Evolutionary conservation across 1,140 invertebrate genomes (phyloP), one percentile per base, ranked within the genome.

Genomic region (Euschistus heros): DNA sequence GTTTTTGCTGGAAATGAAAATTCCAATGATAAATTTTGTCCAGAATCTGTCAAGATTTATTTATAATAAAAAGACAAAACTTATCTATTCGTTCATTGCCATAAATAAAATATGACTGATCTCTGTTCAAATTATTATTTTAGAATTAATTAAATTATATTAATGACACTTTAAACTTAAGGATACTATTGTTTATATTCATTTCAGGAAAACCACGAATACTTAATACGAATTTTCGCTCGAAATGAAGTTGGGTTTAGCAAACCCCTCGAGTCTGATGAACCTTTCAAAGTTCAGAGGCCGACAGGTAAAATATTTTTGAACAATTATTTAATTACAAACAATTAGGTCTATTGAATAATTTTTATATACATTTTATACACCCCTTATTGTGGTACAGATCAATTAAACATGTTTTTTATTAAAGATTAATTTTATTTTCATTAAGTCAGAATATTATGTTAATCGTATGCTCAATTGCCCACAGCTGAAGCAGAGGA

Each of bases 181-280:
- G 30, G 3, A 5, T 5, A 30, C 30, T 13, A 37, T 6, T 37
- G n/a, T 37, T 6, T 7, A 42, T 61, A 67, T 50, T 26, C 46
- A 70, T 68, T 72, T 24, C 70, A 82, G 77, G 92, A 95, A 74
- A 86, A 87, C 71, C 89, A 94, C 72, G 87, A 91, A 71, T 96
- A 96, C 73, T 81, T 89, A 73, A 84, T 97, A 62, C 82, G 92
- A 71, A 92, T 96, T 71, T 93, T 88, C 74, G 95, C 94, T 17
- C 84, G 86, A 72, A 99, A 99, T 77, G 93, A 97, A 78, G 87
- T 97, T 67, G 97, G 97, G 52, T 76, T 92, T 52, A 96, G 94
- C 75, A 92, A 97, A 72, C 91, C 94, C 27, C 79, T 96, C 61
- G 92, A 94, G 78, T 91, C 91, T 22, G 92, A 95, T 70, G 93